Conservation (phyloP, 2,113 vertebrate species). For the Xenopus tropicalis region UCB_Xtro_10.0 CM004446.2:81857501-81858000, state of each 20-base stretch:
- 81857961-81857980: too few relatives aligned
- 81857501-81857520: background rate
- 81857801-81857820: background rate
- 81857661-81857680: background rate
- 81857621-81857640: constrained; percentile 13
- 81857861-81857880: too few relatives aligned
- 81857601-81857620: constrained; percentile 9
- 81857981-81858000: too few relatives aligned
- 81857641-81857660: constrained; percentile 4
- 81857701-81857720: background rate
- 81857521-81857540: background rate
- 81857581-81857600: constrained; percentile 2
- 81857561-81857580: constrained; percentile 17
- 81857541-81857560: background rate
- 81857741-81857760: background rate
- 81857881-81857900: too few relatives aligned
- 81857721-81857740: background rate
- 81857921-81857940: too few relatives aligned
- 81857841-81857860: too few relatives aligned
- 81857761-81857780: background rate
- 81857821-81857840: constrained; percentile 7
- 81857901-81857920: too few relatives aligned
- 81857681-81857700: too few relatives aligned
- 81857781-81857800: background rate
- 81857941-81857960: too few relatives aligned